A percentile compares a stretch with the other conserved stretches of the same genome.
phyloP scores from a whole-genome alignment of 2,797 vertebrate genomes.

The Petrocephalus schoutedeni region DNA sequence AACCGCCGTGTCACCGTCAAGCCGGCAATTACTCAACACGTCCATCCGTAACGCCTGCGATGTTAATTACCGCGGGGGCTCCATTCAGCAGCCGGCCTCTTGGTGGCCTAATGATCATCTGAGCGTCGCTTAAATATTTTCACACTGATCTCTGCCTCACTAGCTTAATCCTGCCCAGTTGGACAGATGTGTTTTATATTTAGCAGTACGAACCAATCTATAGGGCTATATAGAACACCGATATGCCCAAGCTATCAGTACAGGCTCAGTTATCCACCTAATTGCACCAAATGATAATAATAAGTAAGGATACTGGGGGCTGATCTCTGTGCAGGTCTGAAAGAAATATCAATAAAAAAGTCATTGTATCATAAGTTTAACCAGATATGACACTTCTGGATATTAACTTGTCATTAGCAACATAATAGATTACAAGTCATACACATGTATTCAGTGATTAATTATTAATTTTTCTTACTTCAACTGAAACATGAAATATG shows the following conservation, averaged over 20 bases:
- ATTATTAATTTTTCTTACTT: too few relatives aligned
- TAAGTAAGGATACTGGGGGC: background rate
- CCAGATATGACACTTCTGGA: background rate
- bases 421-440: background rate
- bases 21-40: constrained; percentile 57
- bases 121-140: background rate
- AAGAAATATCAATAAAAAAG: background rate
- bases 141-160: background rate
- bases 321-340: background rate
- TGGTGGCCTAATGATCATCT: background rate
- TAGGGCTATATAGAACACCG: background rate
- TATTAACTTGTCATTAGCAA: background rate
- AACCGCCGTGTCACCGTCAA: constrained; percentile 59
- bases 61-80: constrained; percentile 55
- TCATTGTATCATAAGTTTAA: background rate
- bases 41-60: constrained; percentile 52
- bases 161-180: background rate
- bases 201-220: background rate
- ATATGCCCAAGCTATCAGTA: background rate
- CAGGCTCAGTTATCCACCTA: background rate
- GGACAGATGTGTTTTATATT: background rate
- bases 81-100: constrained; percentile 42
- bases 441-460: background rate
- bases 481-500: background rate
- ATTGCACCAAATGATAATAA: background rate